phyloP scores from a whole-genome alignment of 1,140 invertebrate genomes.

The Steinernema feltiae region DNA sequence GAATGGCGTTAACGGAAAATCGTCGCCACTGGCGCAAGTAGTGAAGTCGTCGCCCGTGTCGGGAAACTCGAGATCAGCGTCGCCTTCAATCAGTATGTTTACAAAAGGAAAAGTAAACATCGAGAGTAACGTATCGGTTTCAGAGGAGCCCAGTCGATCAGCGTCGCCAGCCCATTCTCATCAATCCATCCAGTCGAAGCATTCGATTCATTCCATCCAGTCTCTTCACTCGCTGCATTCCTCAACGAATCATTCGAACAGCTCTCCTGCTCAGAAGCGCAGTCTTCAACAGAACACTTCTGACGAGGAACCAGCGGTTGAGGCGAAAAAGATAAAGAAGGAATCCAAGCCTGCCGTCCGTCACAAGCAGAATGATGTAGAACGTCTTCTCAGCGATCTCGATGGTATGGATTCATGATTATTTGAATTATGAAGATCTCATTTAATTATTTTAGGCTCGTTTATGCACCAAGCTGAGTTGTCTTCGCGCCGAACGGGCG shows the following conservation, averaged over 20 bases:
- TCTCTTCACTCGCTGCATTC: background rate
- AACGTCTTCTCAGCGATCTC: slow-evolving; percentile 37
- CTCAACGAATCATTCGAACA: background rate
- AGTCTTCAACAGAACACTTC: background rate
- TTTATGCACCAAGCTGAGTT: slow-evolving; percentile 33
- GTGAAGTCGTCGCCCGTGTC: slow-evolving; percentile 16
- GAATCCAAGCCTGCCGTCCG: slow-evolving; percentile 20
- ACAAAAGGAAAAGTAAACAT: background rate
- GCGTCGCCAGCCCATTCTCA: background rate
- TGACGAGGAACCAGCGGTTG: background rate
- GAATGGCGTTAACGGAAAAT: background rate
- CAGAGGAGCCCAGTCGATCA: background rate
- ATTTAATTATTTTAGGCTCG: slow-evolving; percentile 37
- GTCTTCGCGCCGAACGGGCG: background rate
- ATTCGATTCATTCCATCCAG: background rate
- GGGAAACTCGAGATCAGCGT: slow-evolving; percentile 1
- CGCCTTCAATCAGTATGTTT: background rate
- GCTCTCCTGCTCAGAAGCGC: background rate
- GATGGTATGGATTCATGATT: too few relatives aligned
- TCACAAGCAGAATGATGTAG: slow-evolving; percentile 24
- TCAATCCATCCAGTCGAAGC: background rate
- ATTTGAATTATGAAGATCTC: too few relatives aligned
- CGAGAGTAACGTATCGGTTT: background rate
- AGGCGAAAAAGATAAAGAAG: slow-evolving; percentile 29
- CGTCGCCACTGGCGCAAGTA: slow-evolving; percentile 17